phyloP scores from a whole-genome alignment of 2,797 vertebrate species.

The Sarcophilus harrisii region DNA sequence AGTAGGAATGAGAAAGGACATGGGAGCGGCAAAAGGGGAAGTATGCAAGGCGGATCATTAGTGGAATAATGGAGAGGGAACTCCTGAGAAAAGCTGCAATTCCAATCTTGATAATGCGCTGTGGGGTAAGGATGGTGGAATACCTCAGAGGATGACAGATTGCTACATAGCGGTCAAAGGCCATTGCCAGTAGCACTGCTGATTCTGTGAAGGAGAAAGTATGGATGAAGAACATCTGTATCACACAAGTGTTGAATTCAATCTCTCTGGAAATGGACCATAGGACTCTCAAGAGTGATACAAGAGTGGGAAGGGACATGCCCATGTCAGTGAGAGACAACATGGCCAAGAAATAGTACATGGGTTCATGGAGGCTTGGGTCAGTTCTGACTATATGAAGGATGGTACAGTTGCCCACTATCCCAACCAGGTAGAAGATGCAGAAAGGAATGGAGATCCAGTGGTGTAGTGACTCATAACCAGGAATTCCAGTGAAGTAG shows the following conservation, averaged over 20 bases:
- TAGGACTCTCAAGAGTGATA: slow-evolving; percentile 87
- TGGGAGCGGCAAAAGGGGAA: slow-evolving; percentile 85
- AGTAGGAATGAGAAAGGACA: slow-evolving; percentile 85
- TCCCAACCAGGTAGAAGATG: slow-evolving; percentile 75
- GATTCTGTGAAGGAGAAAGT: slow-evolving; percentile 90
- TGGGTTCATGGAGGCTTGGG: slow-evolving; percentile 88
- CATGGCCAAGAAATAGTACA: slow-evolving; percentile 90
- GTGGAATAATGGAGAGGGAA: slow-evolving; percentile 79
- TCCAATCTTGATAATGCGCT: slow-evolving; percentile 81
- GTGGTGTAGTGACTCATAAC: no score
- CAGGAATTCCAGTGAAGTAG: slow-evolving; percentile 62
- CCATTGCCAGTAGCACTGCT: slow-evolving; percentile 90
- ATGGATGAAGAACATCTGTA: slow-evolving; percentile 91
- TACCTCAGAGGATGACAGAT: slow-evolving; percentile 89
- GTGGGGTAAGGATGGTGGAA: slow-evolving; percentile 81
- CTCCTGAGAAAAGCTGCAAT: slow-evolving; percentile 70
- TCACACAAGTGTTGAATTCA: slow-evolving; percentile 86
- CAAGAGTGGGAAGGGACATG: slow-evolving; percentile 81
- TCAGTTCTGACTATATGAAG: slow-evolving; percentile 68
- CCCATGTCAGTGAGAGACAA: slow-evolving; percentile 85
- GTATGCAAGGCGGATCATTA: slow-evolving; percentile 83
- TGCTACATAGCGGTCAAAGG: slow-evolving; percentile 88
- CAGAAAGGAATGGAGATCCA: slow-evolving; percentile 81
- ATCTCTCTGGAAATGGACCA: slow-evolving; percentile 86
- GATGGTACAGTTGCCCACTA: slow-evolving; percentile 69